Evolutionary conservation across 2,113 vertebrate genomes (phyloP), one percentile per base, ranked within the genome.

Genomic region (Catharus bicknelli): DNA sequence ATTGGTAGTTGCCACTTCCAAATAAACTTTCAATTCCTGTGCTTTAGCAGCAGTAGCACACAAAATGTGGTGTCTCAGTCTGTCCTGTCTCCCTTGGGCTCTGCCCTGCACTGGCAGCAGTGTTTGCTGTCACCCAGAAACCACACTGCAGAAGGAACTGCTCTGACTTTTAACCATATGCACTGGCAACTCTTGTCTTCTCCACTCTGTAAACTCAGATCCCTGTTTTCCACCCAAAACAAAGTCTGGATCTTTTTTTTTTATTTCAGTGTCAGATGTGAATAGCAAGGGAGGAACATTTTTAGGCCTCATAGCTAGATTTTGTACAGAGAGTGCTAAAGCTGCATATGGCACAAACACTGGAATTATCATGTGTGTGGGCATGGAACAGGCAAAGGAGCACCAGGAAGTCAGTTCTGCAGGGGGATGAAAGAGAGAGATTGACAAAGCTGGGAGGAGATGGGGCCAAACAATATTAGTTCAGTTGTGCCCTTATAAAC

Each of bases 121-220:
- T n/a, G 38, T 82, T 90, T 70, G 18, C 13, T 77, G 57, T 54
- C 38, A 59, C 43, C 48, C 38, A 66, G 34, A 67, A 67, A 1
- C 29, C 32, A 9, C 0, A 0, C 32, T 54, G 20, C 7, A 45
- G 42, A 4, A 27, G 19, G 67, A 90, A 30, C n/a, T 0, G 0
- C 25, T 69, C 45, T 34, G 38, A 13, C 16, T 78, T 29, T 29
- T 27, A 25, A 45, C 32, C 32, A 55, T 18, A 16, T 3, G 7
- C 26, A 7, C n/a, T 62, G 43, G 30, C 67, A 84, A 27, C n/a
- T 8, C 5, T 27, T 64, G 22, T 59, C 36, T 89, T 81, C 51
- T 57, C 1, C 14, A 14, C 7, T 40, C n/a, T 68, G 66, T 22
- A 73, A 87, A 66, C 21, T 48, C n/a, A 57, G 18, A 64, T 77